phyloP scores from a whole-genome alignment of 2,113 vertebrate species.

The Talpa occidentalis region DNA sequence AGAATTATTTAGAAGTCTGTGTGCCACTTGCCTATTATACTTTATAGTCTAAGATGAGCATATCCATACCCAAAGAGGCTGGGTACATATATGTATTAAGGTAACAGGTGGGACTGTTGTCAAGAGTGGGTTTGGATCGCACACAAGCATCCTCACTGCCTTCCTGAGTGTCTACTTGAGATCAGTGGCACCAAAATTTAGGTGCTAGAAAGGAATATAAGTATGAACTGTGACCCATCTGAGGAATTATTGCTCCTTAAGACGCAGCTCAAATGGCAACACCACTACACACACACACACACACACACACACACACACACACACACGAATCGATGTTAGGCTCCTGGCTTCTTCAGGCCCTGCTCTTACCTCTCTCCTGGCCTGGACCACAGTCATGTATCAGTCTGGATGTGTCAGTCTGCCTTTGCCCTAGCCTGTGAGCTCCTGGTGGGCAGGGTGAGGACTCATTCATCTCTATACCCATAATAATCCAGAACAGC shows the following conservation, averaged over 20 bases:
- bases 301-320: background rate
- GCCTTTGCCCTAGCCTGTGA: background rate
- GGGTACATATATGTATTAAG: constrained; percentile 4
- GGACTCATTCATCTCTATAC: constrained; percentile 6
- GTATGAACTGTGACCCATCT: constrained; percentile 18
- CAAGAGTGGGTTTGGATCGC: constrained; percentile 19
- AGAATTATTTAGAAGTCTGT: constrained; percentile 26
- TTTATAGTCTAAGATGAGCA: constrained; percentile 30
- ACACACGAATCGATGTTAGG: background rate
- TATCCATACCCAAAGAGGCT: background rate
- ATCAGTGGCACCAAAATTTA: constrained; percentile 4
- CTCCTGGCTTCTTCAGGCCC: background rate
- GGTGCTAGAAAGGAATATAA: background rate
- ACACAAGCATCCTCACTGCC: background rate
- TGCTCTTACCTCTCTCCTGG: background rate
- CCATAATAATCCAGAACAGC: constrained; percentile 1
- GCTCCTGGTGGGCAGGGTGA: background rate
- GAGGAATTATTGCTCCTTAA: constrained; percentile 13
- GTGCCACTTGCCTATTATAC: background rate
- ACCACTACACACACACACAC: background rate
- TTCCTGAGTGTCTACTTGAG: background rate
- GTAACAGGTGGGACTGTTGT: background rate
- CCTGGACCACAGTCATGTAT: background rate
- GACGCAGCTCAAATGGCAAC: constrained; percentile 28
- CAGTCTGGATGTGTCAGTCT: background rate